Base-by-base conservation (phyloP, 2,797 vertebrate genomes). In the Masticophis lateralis region DNA sequence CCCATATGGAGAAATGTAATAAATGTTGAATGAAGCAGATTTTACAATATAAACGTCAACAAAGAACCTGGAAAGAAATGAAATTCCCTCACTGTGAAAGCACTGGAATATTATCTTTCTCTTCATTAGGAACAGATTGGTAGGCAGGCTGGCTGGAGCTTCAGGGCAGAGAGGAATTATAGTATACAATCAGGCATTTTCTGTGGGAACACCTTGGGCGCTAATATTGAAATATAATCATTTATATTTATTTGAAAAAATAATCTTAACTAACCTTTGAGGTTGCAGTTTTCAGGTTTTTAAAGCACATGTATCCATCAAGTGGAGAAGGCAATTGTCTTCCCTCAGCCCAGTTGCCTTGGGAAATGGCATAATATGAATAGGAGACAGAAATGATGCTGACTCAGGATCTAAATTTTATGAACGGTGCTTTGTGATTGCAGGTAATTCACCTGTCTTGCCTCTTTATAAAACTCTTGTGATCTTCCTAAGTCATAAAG, bases 121-220 rank as follows among this genome's bases (percentile, higher is more conserved):
- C 13, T 91, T 91, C 86, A 91, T 79, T 88, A 93, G 37, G 87
- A 91, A 51, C 86, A 28, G 86, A 79, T 60, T 74, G 61, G 28
- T 56, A 51, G 53, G 14, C 86, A 51, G 53, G 27, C 12, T 66
- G 61, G 28, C 61, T 91, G 43, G 53, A 60, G 55, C 92, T 93
- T 59, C 83, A 59, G 55, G 89, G 92, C 92, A 93, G 57, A 53
- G 18, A 91, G 74, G 86, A 93, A 93, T 91, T 93, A 88, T n/a
- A 93, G 86, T 86, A 91, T 87, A 59, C 55, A 79, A 91, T 79
- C 89, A 93, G 86, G 92, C 28, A 74, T 14, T 59, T 57, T 93
- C 83, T 91, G 89, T 87, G 89, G 55, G 93, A 93, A 60, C 2
- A 94, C 66, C 92, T 94, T 6, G 3, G 87, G 51, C 3, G 9